Evolutionary conservation across 2,113 vertebrate genomes (phyloP).

Genomic region (Marcusenius ussheri): DNA sequence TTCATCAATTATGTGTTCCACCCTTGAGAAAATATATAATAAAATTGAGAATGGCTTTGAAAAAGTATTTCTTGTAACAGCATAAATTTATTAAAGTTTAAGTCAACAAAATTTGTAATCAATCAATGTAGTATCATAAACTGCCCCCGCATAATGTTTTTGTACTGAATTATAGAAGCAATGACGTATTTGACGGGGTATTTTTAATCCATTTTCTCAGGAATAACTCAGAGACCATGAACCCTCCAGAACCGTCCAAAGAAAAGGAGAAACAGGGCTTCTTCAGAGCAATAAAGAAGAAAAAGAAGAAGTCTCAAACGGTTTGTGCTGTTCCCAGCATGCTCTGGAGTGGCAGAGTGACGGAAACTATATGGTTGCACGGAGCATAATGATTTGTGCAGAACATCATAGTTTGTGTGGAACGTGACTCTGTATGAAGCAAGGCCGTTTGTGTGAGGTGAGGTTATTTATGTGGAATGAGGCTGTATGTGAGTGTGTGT

Average conservation of each 20-base stretch:
- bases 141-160: background rate
- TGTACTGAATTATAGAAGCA: background rate
- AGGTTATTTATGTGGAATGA: background rate
- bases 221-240: conserved; percentile 84
- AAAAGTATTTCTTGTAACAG: background rate
- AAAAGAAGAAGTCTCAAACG: conserved; percentile 96
- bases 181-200: background rate
- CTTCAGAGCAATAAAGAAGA: conserved; percentile 99
- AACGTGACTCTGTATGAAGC: background rate
- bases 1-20: background rate
- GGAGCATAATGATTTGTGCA: background rate
- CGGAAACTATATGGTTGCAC: background rate
- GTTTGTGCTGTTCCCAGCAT: conserved; percentile 55
- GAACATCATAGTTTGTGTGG: background rate
- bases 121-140: background rate
- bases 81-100: background rate
- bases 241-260: conserved; percentile 86
- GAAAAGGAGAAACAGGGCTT: conserved; percentile 98
- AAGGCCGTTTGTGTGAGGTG: background rate
- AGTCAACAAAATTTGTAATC: background rate
- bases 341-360: background rate
- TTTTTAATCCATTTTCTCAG: conserved; percentile 51
- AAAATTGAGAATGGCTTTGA: conserved; percentile 7
- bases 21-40: background rate
- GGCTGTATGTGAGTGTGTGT: background rate